A percentile compares a stretch with the other conserved stretches of the same genome.
These are phyloP conservation scores for Drosophila ironensis DNA, from an alignment of 1,140 invertebrate species.

Conservation along the genomic window DNA sequence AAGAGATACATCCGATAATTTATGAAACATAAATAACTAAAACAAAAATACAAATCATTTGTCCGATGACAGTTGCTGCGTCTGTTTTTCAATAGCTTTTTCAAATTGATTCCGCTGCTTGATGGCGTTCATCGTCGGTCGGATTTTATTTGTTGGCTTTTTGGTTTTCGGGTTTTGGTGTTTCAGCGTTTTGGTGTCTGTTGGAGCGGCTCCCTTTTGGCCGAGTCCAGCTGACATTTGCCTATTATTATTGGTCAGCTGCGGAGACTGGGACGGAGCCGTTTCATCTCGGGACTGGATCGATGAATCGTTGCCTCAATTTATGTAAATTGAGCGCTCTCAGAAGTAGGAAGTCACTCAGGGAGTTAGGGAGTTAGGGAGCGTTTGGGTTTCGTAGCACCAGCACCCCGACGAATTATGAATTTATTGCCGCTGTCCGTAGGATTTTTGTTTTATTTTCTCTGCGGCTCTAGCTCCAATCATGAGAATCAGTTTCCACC, in stretches of 20 bases:
- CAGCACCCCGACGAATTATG: slow-evolving; percentile 47
- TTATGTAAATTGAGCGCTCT: slow-evolving; percentile 53
- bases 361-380: not conserved
- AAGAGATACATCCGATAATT: slow-evolving; percentile 79
- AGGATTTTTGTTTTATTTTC: slow-evolving; percentile 49
- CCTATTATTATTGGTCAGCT: slow-evolving; percentile 40
- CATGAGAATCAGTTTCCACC: slow-evolving; percentile 33
- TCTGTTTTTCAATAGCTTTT: slow-evolving; percentile 55
- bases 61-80: slow-evolving; percentile 58
- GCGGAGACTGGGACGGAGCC: slow-evolving; percentile 9
- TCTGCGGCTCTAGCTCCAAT: slow-evolving; percentile 11
- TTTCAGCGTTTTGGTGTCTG: too few species aligned
- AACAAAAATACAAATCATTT: slow-evolving; percentile 81
- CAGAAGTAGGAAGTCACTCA: slow-evolving; percentile 49
- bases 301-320: slow-evolving; percentile 30
- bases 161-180: too few species aligned
- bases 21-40: slow-evolving; percentile 81
- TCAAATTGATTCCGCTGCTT: slow-evolving; percentile 54
- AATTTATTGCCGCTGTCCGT: slow-evolving; percentile 42
- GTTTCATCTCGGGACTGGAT: slow-evolving; percentile 40
- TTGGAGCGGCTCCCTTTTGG: not conserved
- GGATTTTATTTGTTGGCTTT: slow-evolving; percentile 21
- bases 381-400: slow-evolving; percentile 17
- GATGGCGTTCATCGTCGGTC: slow-evolving; percentile 46
- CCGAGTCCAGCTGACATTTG: slow-evolving; percentile 41